phyloP scores from a whole-genome alignment of 2,888 invertebrate genomes.

The Tetranychus truncatus region DNA sequence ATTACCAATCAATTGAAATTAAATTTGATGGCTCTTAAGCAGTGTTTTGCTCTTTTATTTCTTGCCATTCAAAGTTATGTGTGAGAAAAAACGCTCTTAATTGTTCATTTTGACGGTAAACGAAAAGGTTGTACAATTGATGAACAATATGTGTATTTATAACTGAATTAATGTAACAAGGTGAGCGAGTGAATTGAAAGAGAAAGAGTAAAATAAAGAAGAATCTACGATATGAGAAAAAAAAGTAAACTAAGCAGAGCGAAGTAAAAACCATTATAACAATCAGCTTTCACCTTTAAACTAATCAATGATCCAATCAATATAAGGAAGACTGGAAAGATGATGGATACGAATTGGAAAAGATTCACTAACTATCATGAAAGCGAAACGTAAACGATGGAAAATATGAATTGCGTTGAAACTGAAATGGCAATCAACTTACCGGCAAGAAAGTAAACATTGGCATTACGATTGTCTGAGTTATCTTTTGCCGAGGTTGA shows the following conservation, averaged over 20 bases:
- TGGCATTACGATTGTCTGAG: slow-evolving; percentile 5
- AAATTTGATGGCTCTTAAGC: background rate
- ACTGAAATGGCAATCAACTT: slow-evolving; percentile 32
- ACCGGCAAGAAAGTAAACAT: slow-evolving; percentile 32
- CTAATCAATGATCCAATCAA: background rate
- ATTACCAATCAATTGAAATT: background rate
- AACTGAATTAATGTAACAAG: background rate
- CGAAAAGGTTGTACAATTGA: too few species aligned
- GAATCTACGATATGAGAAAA: background rate
- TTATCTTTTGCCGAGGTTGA: background rate
- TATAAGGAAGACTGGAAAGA: background rate
- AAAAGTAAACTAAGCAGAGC: background rate
- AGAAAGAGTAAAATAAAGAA: background rate
- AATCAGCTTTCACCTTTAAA: background rate
- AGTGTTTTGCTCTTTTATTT: background rate
- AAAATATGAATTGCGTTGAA: too few species aligned
- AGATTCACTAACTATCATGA: too few species aligned
- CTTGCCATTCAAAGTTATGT: background rate
- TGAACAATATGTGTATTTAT: background rate
- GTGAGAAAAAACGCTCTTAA: background rate
- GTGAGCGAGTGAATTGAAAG: background rate
- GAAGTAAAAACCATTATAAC: background rate
- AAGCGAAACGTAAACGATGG: too few species aligned
- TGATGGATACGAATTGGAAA: too few species aligned
- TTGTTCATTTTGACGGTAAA: background rate